Percentiles rank a stretch among this genome's conserved stretches.
Conservation (phyloP, 2,113 vertebrate species). For the Podilymbus podiceps region DNA sequence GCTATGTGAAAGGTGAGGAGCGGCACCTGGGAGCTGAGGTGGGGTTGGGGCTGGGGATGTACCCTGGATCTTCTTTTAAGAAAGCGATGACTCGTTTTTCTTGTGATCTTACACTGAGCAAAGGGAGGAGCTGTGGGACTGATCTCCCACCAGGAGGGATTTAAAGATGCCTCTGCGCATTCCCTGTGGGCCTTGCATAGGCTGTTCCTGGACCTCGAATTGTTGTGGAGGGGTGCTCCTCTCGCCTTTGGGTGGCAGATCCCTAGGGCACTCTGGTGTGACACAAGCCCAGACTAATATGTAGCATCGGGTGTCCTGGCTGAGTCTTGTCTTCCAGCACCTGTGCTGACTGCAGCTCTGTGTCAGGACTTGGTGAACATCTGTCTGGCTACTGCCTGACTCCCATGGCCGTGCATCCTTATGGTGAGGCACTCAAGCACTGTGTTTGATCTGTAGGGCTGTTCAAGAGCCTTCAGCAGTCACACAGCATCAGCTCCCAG, state of each 20-base stretch:
- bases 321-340: not conserved
- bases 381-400: not conserved
- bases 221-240: not conserved
- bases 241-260: not conserved
- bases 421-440: fast-evolving
- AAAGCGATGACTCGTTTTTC: not conserved
- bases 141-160: not conserved
- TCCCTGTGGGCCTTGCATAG: not conserved
- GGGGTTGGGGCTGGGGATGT: not conserved
- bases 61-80: not conserved
- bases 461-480: constrained; percentile 91
- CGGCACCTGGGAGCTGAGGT: fast-evolving
- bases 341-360: not conserved
- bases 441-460: constrained; percentile 73
- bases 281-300: not conserved
- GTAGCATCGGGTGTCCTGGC: not conserved
- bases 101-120: not conserved
- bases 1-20: constrained; percentile 86
- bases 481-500: constrained; percentile 84
- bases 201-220: not conserved
- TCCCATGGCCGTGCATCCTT: not conserved
- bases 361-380: not conserved
- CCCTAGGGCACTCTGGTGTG: not conserved
- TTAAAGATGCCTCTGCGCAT: not conserved
- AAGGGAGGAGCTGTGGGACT: not conserved